Evolutionary conservation across 2,888 invertebrate genomes (phyloP).

Genomic region (Tortrix viridana): DNA sequence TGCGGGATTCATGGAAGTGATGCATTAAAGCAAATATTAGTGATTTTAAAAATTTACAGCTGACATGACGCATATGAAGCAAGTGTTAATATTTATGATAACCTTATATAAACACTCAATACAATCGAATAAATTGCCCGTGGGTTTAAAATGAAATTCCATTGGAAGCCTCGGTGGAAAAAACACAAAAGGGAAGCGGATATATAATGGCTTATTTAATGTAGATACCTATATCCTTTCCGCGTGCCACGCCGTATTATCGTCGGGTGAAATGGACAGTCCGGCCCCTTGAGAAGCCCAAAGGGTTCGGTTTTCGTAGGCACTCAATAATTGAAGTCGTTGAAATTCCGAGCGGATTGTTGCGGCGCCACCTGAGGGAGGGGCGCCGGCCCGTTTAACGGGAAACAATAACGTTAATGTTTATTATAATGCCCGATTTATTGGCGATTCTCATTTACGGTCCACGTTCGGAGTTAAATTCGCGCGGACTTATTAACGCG

Average conservation of each 20-base stretch:
- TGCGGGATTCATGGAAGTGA: neutral
- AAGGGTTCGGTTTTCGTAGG: conserved; percentile 77
- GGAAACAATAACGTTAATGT: conserved; percentile 80
- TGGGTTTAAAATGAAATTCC: conserved; percentile 58
- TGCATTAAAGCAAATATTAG: too few relatives aligned
- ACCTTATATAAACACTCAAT: conserved; percentile 9
- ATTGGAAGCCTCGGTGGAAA: conserved; percentile 45
- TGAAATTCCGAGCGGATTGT: conserved; percentile 79
- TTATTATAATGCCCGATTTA: conserved; percentile 82
- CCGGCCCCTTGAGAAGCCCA: conserved; percentile 76
- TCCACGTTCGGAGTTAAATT: conserved; percentile 65
- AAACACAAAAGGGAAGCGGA: conserved; percentile 57
- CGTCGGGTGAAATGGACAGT: conserved; percentile 75
- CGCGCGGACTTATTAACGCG: conserved; percentile 69
- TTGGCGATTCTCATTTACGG: conserved; percentile 78
- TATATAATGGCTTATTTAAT: conserved; percentile 70
- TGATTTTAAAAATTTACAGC: neutral
- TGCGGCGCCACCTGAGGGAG: conserved; percentile 69
- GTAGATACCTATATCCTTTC: conserved; percentile 55
- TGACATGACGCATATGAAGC: neutral
- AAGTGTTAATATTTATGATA: neutral
- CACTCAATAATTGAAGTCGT: conserved; percentile 83
- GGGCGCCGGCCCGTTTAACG: conserved; percentile 59
- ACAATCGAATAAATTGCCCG: conserved; percentile 27
- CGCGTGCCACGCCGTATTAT: conserved; percentile 70